phyloP scores from a whole-genome alignment of 2,113 vertebrate genomes.

The Lepus americanus region DNA sequence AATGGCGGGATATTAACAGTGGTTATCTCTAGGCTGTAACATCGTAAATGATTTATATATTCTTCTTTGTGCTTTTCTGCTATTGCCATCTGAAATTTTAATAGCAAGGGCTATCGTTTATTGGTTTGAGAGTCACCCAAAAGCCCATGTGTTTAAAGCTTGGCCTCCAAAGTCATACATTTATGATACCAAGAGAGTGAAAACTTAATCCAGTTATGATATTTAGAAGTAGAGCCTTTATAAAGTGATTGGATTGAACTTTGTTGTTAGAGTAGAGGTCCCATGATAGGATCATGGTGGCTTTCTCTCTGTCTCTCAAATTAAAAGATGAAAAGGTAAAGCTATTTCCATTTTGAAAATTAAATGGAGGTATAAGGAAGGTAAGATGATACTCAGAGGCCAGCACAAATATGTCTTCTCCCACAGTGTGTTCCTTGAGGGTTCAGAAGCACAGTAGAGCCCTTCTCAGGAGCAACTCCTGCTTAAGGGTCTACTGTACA shows the following conservation, averaged over 20 bases:
- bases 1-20: background rate
- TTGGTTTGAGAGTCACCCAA: background rate
- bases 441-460: background rate
- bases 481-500: background rate
- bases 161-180: too few species aligned
- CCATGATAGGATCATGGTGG: too few species aligned
- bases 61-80: slow-evolving; percentile 5
- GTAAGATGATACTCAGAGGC: background rate
- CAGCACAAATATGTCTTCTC: background rate
- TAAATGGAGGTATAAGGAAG: background rate
- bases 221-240: too few species aligned
- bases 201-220: too few species aligned
- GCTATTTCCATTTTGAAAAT: background rate
- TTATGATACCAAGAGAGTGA: too few species aligned
- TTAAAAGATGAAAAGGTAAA: background rate
- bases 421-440: too few species aligned
- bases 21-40: background rate
- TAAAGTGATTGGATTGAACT: too few species aligned
- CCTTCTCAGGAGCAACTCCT: background rate
- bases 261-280: too few species aligned
- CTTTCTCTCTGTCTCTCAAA: too few species aligned
- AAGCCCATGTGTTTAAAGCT: background rate
- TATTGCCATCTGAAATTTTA: background rate
- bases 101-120: background rate
- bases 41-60: background rate